Conservation (phyloP, 2,888 invertebrate genomes). For the Rotaria magnacalcarata region DNA sequence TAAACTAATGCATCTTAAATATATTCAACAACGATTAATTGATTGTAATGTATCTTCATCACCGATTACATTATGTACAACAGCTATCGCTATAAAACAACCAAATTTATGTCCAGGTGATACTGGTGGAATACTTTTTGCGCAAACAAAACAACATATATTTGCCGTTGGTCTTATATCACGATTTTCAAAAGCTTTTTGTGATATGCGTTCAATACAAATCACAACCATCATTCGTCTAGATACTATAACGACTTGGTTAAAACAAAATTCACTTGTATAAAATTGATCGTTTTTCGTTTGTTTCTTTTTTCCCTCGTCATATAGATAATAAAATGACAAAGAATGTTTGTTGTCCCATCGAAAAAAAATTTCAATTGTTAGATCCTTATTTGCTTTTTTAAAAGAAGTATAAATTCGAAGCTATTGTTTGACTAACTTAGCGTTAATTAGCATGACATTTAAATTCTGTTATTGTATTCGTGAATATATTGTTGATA, state of each 20-base stretch:
- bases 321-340: too few relatives aligned
- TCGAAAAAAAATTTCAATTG: too few relatives aligned
- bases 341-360: too few relatives aligned
- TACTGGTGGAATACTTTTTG: constrained; percentile 4
- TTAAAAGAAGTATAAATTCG: too few relatives aligned
- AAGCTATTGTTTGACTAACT: too few relatives aligned
- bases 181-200: neutral
- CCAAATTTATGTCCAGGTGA: constrained; percentile 18
- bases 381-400: too few relatives aligned
- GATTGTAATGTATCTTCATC: neutral
- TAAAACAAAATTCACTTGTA: neutral
- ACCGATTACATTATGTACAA: neutral
- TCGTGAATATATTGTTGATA: too few relatives aligned
- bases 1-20: neutral
- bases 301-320: too few relatives aligned
- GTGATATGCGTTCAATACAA: neutral
- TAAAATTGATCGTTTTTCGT: neutral
- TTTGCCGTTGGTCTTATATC: constrained; percentile 6
- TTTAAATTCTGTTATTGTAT: too few relatives aligned
- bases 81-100: neutral
- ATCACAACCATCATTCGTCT: neutral
- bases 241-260: neutral
- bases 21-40: constrained; percentile 22
- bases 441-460: too few relatives aligned
- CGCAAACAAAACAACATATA: neutral